Conservation (phyloP, 2,113 vertebrate genomes). For the Daboia siamensis region DNA sequence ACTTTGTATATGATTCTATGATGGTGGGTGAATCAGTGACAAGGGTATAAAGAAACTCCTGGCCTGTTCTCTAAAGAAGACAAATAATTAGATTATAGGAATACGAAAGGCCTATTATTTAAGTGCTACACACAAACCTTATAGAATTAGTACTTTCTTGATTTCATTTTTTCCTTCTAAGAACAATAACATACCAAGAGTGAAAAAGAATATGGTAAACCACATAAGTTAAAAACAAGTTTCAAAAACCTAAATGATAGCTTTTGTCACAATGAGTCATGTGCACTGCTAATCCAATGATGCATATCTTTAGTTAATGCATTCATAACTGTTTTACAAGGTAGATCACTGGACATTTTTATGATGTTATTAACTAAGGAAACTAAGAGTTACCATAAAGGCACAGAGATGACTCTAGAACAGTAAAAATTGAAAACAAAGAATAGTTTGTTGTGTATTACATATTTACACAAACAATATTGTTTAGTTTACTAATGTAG, state of each 20-base stretch:
- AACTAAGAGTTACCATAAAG: conserved; percentile 5
- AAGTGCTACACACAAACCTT: not conserved
- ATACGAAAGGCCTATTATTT: not conserved
- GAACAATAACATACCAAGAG: not conserved
- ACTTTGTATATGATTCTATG: not conserved
- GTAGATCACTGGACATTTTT: conserved; percentile 16
- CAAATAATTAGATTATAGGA: not conserved
- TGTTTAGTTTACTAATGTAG: not conserved
- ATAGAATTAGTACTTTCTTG: conserved; percentile 4
- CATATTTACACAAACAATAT: not conserved
- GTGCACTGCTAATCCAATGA: conserved; percentile 21
- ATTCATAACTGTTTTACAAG: conserved; percentile 32
- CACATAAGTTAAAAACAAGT: not conserved
- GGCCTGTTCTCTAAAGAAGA: not conserved
- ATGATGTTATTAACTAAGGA: conserved; percentile 41
- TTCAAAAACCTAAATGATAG: conserved; percentile 39
- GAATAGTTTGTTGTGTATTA: not conserved
- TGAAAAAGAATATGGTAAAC: conserved; percentile 35
- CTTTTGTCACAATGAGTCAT: conserved; percentile 22
- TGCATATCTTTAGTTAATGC: conserved; percentile 41
- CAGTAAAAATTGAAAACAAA: not conserved
- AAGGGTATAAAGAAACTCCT: not conserved
- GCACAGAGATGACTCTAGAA: not conserved
- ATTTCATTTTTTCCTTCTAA: conserved; percentile 7
- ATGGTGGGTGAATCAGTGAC: not conserved